Conservation (phyloP, 2,113 vertebrate genomes). For the Hemibagrus wyckioides region DNA sequence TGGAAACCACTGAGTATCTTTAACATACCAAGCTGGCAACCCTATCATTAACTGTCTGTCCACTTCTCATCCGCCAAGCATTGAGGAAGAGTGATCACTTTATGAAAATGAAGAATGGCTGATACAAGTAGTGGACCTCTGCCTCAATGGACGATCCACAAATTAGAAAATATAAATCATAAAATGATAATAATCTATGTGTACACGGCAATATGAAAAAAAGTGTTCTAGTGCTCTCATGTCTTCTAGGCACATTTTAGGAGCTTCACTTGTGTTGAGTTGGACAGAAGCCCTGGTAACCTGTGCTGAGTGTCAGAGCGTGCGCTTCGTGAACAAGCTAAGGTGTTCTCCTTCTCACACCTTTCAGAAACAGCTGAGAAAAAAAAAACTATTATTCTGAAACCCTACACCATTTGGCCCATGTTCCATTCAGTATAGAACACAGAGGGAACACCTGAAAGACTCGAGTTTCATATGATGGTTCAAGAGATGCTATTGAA, state of each 20-base stretch:
- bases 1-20: not conserved
- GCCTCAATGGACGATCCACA: not conserved
- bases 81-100: not conserved
- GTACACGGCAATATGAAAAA: not conserved
- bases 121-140: not conserved
- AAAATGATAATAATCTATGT: not conserved
- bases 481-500: conserved; percentile 61
- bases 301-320: not conserved
- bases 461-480: conserved; percentile 61
- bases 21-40: not conserved
- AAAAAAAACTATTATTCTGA: conserved; percentile 43
- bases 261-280: not conserved
- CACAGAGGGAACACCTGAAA: conserved; percentile 35
- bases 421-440: conserved; percentile 39
- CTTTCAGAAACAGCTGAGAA: conserved; percentile 47
- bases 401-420: conserved; percentile 45
- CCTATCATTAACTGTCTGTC: not conserved
- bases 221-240: not conserved
- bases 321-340: not conserved
- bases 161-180: not conserved
- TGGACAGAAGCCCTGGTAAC: not conserved
- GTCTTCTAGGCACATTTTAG: not conserved
- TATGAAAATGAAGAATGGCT: not conserved
- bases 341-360: conserved; percentile 33
- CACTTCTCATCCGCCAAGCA: not conserved